Conservation (phyloP, 2,888 invertebrate species). For the Xylota sylvarum region DNA sequence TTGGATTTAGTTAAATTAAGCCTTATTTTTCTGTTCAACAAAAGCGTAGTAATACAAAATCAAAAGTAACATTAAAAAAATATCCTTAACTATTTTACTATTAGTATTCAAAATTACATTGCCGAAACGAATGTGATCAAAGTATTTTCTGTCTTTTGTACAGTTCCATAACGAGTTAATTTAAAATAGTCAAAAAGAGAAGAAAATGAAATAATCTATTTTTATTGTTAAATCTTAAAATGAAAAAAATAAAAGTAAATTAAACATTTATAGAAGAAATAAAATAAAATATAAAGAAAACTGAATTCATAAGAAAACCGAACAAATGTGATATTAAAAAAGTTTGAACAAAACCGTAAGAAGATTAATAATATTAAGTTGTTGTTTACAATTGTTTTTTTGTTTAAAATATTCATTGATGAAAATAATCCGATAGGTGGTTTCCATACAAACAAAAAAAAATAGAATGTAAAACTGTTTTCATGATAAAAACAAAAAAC, state of each 20-base stretch:
- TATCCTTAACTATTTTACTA: constrained; percentile 50
- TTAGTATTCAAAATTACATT: constrained; percentile 68
- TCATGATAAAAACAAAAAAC: constrained; percentile 24
- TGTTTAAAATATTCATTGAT: constrained; percentile 45
- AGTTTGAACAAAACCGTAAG: constrained; percentile 66
- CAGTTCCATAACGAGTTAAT: constrained; percentile 53
- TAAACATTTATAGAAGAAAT: constrained; percentile 33
- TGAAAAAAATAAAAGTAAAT: constrained; percentile 14
- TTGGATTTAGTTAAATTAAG: constrained; percentile 69
- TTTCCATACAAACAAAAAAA: constrained; percentile 61
- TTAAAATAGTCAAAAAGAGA: constrained; percentile 64
- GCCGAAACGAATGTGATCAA: constrained; percentile 64
- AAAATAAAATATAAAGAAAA: constrained; percentile 39
- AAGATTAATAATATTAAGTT: constrained; percentile 68
- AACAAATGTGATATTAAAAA: constrained; percentile 74
- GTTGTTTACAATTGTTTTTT: constrained; percentile 52
- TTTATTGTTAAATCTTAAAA: constrained; percentile 54
- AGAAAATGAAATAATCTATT: constrained; percentile 38
- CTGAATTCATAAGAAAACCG: constrained; percentile 42
- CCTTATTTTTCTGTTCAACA: constrained; percentile 61
- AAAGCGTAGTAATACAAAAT: constrained; percentile 31
- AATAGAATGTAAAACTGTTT: constrained; percentile 51
- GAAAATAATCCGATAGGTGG: constrained; percentile 63
- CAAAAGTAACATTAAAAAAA: constrained; percentile 40
- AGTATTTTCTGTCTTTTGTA: constrained; percentile 72